phyloP scores from a whole-genome alignment of 2,888 invertebrate genomes.

The Xiphydria camelus region DNA sequence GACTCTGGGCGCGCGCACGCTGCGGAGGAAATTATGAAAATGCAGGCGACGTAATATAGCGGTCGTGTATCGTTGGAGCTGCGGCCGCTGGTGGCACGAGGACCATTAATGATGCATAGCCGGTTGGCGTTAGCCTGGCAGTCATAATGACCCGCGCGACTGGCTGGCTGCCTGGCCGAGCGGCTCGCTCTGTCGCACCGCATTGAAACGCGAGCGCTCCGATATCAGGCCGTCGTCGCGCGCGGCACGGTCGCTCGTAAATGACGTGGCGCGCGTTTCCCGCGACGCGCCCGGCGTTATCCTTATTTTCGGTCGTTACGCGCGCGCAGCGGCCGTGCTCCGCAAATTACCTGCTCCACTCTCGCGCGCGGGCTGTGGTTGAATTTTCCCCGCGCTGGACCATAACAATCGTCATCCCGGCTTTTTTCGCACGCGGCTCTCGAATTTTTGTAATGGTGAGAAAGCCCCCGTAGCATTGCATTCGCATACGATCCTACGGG shows the following conservation, averaged over 20 bases:
- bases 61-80: slow-evolving; percentile 30
- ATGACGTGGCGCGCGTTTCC: slow-evolving; percentile 20
- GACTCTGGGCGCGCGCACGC: slow-evolving; percentile 12
- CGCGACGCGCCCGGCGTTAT: slow-evolving; percentile 26
- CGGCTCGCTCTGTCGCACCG: slow-evolving; percentile 20
- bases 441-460: too few relatives aligned
- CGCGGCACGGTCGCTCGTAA: slow-evolving; percentile 29
- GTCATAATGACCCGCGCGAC: slow-evolving; percentile 48
- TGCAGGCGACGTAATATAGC: slow-evolving; percentile 3
- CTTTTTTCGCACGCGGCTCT: too few relatives aligned
- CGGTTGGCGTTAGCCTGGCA: slow-evolving; percentile 44
- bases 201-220: slow-evolving; percentile 34
- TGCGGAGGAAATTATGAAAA: slow-evolving; percentile 25
- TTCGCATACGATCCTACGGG: too few relatives aligned
- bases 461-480: too few relatives aligned
- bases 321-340: too few relatives aligned
- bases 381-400: too few relatives aligned
- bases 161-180: slow-evolving; percentile 29
- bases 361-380: too few relatives aligned
- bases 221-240: slow-evolving; percentile 10
- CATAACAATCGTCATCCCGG: too few relatives aligned
- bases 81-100: slow-evolving; percentile 35
- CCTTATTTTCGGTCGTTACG: slow-evolving; percentile 40
- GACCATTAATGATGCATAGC: slow-evolving; percentile 47
- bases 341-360: too few relatives aligned